Base-by-base conservation (phyloP, 2,797 vertebrate genomes). In the Channa striata region DNA sequence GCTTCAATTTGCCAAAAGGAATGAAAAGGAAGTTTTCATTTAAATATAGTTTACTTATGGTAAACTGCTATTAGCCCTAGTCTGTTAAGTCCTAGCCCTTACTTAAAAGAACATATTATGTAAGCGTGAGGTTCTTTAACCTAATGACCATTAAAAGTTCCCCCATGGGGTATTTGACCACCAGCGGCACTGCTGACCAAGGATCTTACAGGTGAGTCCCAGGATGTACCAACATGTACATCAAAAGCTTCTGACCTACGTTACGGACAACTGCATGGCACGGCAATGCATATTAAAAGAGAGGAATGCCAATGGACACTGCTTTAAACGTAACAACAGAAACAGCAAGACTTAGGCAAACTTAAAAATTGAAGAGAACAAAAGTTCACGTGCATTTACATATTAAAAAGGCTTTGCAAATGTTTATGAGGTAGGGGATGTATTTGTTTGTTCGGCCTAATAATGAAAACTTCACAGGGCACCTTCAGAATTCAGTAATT, bases 391-490 rank as follows among this genome's bases (percentile, higher is more conserved):
- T 30, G 25, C 25, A 30, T 25, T 47, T 23, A 46, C 17, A 48
- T 21, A 46, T 16, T 42, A 51, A 62, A 50, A 47, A 54, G 30
- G 6, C 11, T 49, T 46, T 33, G 20, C 9, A 23, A 43, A 68
- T 67, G 3, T 36, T 66, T 57, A 58, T 68, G 79, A 84, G 72
- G 74, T 73, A 80, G 34, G 68, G 46, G 51, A 80, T 73, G 53
- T 36, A 78, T 63, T 50, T 44, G 48, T 63, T 25, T 67, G 16
- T 61, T 58, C 30, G 17, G 47, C 16, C 4, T 19, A 30, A 30
- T 37, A 46, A 25, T 8, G 9, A 47, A 19, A 46, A n/a, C 1
- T 25, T 66, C 60, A 46, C 53, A 69, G 56, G 33, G 51, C 23
- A 57, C 23, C 46, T 52, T 63, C 5, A 74, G 33, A 46, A 47